Base-by-base conservation (phyloP, 2,888 invertebrate genomes). In the Litoditis marina region DNA sequence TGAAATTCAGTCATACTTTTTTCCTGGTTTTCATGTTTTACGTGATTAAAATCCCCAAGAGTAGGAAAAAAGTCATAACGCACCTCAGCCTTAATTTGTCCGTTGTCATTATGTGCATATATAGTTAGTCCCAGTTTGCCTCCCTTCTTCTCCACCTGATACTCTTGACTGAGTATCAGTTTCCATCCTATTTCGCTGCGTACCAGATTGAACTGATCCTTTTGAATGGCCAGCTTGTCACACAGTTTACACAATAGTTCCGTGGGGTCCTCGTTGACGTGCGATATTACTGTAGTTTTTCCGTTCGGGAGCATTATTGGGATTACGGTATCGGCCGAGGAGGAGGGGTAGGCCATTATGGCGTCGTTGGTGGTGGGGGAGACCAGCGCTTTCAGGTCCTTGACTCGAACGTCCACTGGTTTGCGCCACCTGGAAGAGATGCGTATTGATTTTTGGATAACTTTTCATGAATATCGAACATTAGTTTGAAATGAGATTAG, bases 41-140 rank as follows among this genome's bases (percentile, higher is more conserved):
- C n/a, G 39, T 1, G 13, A 36, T 36, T 13, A 1, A 16, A 16
- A 16, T 36, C 11, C 13, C n/a, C n/a, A n/a, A n/a, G 13, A n/a
- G 11, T 36, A 36, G n/a, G n/a, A 36, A 36, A 16, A n/a, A n/a
- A 11, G n/a, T 19, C 51, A 1, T n/a, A n/a, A 22, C 64, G 28
- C 49, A 71, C 71, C 63, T 73, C 73, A 7, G 73, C 73, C 39
- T 63, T 42, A 47, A 73, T 67, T 39, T 62, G 56, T 31, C 73
- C 73, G 19, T 65, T 61, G 25, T 73, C 73, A 47, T 68, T 71
- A 55, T 73, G 73, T 22, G 73, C 73, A 51, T 71, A 73, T 36
- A 73, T 73, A 27, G 73, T 73, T 47, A 73, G 47, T 11, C 73
- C 73, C 7, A 73, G 61, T 34, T 67, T 56, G 16, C 72, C 70